Evolutionary conservation across 2,797 vertebrate genomes (phyloP).

Genomic region (Prunella strophiata): DNA sequence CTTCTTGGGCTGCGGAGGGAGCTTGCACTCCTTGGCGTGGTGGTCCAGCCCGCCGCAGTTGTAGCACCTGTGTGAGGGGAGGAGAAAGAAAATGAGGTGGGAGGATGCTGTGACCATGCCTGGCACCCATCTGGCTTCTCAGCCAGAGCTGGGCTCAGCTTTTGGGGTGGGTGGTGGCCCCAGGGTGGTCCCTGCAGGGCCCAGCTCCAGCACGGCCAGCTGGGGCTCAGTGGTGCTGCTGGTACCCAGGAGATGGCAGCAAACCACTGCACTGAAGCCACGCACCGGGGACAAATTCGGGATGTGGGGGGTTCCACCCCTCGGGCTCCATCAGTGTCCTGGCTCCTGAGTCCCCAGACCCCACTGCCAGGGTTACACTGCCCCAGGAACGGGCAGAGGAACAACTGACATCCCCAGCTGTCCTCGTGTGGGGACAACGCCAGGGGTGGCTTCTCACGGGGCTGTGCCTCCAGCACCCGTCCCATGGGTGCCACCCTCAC

Average conservation of each 20-base stretch:
- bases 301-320: neutral
- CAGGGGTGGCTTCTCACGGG: accelerated
- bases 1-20: conserved; percentile 96
- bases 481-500: neutral
- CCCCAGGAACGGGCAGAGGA: neutral
- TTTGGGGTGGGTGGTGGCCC: neutral
- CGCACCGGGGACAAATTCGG: accelerated
- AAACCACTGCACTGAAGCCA: neutral
- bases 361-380: neutral
- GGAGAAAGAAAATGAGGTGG: neutral
- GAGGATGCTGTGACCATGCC: accelerated
- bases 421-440: neutral
- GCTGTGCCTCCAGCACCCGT: accelerated
- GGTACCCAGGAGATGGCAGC: conserved; percentile 70
- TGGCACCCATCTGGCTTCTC: neutral
- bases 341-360: neutral
- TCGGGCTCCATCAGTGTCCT: neutral
- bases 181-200: neutral
- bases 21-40: conserved; percentile 97
- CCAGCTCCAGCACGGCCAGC: neutral
- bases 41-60: conserved; percentile 97
- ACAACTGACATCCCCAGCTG: neutral
- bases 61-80: conserved; percentile 85
- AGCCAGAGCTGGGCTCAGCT: neutral
- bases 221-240: conserved; percentile 17